Evolutionary conservation across 2,888 invertebrate species (phyloP).

Genomic region (Smittia sp.): DNA sequence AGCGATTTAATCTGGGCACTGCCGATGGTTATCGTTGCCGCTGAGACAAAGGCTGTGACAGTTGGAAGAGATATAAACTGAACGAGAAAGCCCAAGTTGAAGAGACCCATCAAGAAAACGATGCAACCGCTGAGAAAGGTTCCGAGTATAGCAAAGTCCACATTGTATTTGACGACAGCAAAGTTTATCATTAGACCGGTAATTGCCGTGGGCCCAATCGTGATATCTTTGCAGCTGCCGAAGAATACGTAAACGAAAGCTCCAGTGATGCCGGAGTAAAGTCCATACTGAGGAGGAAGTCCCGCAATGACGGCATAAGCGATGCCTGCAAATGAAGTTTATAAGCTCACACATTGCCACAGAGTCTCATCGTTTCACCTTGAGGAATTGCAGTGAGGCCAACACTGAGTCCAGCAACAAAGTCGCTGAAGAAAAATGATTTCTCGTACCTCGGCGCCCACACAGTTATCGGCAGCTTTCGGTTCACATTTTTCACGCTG

Average conservation of each 20-base stretch:
- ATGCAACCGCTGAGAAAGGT: slow-evolving; percentile 72
- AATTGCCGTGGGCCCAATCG: slow-evolving; percentile 87
- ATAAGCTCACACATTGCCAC: too few species aligned
- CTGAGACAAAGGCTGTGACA: slow-evolving; percentile 79
- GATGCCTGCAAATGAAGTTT: slow-evolving; percentile 54
- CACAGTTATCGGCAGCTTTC: slow-evolving; percentile 64
- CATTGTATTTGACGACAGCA: slow-evolving; percentile 61
- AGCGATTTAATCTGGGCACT: slow-evolving; percentile 74
- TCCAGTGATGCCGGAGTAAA: slow-evolving; percentile 90
- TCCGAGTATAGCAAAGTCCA: slow-evolving; percentile 68
- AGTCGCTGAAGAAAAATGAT: slow-evolving; percentile 67
- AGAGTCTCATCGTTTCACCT: too few species aligned
- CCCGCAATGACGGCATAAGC: slow-evolving; percentile 79
- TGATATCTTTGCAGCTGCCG: slow-evolving; percentile 79
- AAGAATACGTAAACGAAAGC: slow-evolving; percentile 88
- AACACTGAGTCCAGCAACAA: slow-evolving; percentile 53
- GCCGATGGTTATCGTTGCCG: slow-evolving; percentile 80
- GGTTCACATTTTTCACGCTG: slow-evolving; percentile 54
- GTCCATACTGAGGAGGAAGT: slow-evolving; percentile 68
- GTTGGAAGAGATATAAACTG: slow-evolving; percentile 85
- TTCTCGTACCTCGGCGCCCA: slow-evolving; percentile 74
- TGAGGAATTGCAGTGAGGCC: slow-evolving; percentile 77
- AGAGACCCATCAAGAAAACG: slow-evolving; percentile 66
- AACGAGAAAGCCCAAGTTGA: slow-evolving; percentile 59
- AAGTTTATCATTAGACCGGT: slow-evolving; percentile 77